Percentiles rank a stretch among this genome's conserved stretches.
These are phyloP conservation scores for Nasonovia ribisnigri DNA, from an alignment of 2,888 invertebrate genomes.

Conservation along the genomic window DNA sequence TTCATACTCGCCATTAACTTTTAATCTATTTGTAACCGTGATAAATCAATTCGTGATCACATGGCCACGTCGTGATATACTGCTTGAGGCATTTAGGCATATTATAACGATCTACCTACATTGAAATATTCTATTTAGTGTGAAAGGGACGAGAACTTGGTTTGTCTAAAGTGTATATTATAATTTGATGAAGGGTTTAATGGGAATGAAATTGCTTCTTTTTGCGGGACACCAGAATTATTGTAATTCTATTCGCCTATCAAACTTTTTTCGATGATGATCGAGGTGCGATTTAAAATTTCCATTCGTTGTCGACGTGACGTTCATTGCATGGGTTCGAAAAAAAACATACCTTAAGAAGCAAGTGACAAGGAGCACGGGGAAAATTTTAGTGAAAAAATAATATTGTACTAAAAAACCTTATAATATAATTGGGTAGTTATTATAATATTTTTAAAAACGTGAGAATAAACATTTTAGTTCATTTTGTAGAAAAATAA, in stretches of 20 bases:
- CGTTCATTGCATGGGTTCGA: not conserved
- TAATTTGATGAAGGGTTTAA: not conserved
- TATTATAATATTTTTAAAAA: too few species aligned
- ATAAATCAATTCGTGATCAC: not conserved
- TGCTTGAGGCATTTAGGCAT: not conserved
- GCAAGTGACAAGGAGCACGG: too few species aligned
- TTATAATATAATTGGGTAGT: too few species aligned
- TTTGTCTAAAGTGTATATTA: not conserved
- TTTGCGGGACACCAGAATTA: not conserved
- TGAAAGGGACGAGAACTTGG: not conserved
- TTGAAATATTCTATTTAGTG: not conserved
- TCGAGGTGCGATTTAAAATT: not conserved
- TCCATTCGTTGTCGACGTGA: not conserved
- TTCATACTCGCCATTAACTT: not conserved
- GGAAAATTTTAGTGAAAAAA: too few species aligned
- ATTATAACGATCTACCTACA: not conserved
- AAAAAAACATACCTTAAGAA: too few species aligned
- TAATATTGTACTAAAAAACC: too few species aligned
- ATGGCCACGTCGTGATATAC: not conserved
- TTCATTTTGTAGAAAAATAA: too few species aligned
- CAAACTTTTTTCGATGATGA: not conserved
- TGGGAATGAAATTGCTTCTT: not conserved
- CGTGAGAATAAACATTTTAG: too few species aligned
- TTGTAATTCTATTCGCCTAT: not conserved
- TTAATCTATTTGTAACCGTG: not conserved